A percentile compares a stretch with the other conserved stretches of the same genome.
phyloP scores from a whole-genome alignment of 2,797 vertebrate species.

The Cossypha heuglini region DNA sequence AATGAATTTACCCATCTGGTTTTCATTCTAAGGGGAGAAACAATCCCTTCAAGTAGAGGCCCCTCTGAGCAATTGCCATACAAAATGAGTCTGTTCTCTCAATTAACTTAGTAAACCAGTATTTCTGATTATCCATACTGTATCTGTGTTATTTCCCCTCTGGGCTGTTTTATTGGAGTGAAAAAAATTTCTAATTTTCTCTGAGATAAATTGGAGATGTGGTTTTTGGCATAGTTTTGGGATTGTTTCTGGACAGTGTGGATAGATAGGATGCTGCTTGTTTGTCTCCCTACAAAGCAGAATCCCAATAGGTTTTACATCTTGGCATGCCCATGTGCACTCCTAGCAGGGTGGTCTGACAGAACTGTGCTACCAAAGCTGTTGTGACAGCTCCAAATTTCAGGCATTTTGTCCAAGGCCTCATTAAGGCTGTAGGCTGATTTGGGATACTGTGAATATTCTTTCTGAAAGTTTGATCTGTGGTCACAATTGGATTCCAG shows the following conservation, averaged over 20 bases:
- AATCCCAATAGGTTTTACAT: not conserved
- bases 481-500: not conserved
- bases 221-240: not conserved
- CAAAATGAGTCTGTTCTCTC: not conserved
- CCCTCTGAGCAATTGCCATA: not conserved
- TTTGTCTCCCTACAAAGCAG: not conserved
- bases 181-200: not conserved
- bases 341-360: not conserved
- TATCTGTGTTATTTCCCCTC: not conserved
- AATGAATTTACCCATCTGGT: not conserved
- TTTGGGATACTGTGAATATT: not conserved
- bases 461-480: not conserved
- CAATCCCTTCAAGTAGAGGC: not conserved
- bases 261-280: not conserved
- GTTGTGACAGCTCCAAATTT: not conserved
- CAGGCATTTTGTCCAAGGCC: not conserved
- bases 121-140: not conserved
- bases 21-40: not conserved
- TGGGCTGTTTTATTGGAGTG: not conserved
- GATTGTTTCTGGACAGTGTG: not conserved
- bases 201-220: not conserved
- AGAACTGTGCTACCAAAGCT: not conserved
- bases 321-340: rapidly evolving
- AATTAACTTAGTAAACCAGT: not conserved
- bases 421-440: not conserved